Percentiles rank a stretch among this genome's conserved stretches.
These are phyloP conservation scores for Lacerta bilineata DNA, from an alignment of 2,797 vertebrate species.

Conservation along the genomic window DNA sequence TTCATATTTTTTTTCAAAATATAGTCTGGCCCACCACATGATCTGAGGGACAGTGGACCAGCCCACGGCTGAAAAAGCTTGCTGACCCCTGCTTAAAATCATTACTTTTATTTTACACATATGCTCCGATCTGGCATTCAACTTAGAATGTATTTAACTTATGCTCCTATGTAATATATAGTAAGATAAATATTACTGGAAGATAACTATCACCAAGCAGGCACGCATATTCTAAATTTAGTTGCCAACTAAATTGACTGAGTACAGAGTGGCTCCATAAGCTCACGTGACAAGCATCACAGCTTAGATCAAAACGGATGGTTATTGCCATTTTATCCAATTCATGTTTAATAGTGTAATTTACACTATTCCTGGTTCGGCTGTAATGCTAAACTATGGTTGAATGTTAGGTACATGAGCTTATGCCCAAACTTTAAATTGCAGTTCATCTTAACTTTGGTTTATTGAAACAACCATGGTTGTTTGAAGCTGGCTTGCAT, in stretches of 20 bases:
- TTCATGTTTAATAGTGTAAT: constrained; percentile 52
- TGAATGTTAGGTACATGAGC: too few relatives aligned
- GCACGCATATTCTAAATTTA: background rate
- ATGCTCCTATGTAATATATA: background rate
- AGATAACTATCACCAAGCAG: background rate
- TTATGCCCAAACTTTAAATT: background rate
- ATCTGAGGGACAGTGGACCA: too few relatives aligned
- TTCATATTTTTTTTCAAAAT: too few relatives aligned
- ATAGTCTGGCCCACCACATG: too few relatives aligned
- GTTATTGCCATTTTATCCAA: constrained; percentile 37
- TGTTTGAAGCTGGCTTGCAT: background rate
- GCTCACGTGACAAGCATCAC: background rate
- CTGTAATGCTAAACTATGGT: background rate
- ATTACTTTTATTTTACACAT: background rate
- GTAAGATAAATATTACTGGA: background rate
- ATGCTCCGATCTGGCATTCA: too few relatives aligned
- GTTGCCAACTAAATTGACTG: too few relatives aligned
- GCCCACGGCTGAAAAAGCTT: too few relatives aligned
- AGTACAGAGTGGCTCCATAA: background rate
- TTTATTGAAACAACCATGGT: background rate
- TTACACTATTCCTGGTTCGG: constrained; percentile 45
- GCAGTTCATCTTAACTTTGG: background rate
- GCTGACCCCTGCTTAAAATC: background rate
- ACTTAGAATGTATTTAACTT: background rate
- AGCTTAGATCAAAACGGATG: background rate